Base-by-base conservation (phyloP, 2,888 invertebrate species). In the Andrena marginata region DNA sequence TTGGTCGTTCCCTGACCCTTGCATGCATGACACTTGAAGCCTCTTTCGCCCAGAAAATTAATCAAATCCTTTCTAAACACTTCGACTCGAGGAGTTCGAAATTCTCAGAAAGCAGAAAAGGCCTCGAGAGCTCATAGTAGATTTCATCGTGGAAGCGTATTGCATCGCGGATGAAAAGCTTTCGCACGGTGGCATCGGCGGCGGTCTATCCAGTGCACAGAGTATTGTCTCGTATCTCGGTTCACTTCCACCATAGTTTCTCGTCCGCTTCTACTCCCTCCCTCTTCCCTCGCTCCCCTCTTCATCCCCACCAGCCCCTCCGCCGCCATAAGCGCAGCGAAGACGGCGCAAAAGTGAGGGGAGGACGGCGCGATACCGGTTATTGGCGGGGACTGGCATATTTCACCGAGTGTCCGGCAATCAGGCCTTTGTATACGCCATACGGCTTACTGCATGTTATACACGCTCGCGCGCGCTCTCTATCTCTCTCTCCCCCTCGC, bases 371-470 rank as follows among this genome's bases (percentile, higher is more conserved):
- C 80, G 89, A 92, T 92, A 92, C 92, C 92, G 92, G 92, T 93
- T 93, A 92, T 92, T 92, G 91, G 91, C 90, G 90, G 88, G 86
- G 87, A 90, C 90, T 90, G 87, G 89, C 90, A 91, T 92, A 92
- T 92, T 92, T 92, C 90, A 89, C 90, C 87, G 90, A 82, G 86
- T 89, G 90, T 89, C 89, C 90, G 85, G 87, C 90, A 89, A 91
- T 91, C 90, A 87, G 84, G 85, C 87, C 85, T 90, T 90, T 89
- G 88, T 89, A 85, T 85, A 87, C 85, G 82, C 83, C 86, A 42
- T 42, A 4, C 42, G 42, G 42, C 23, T 85, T 77, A 80, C 87
- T 85, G 82, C 87, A 79, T 69, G 84, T 78, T 88, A 73, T 71
- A 80, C 56, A 80, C 56, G 69, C 64, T 68, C 62, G 63, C 87